Conservation (phyloP, 2,888 invertebrate species). For the Eulithis testata region DNA sequence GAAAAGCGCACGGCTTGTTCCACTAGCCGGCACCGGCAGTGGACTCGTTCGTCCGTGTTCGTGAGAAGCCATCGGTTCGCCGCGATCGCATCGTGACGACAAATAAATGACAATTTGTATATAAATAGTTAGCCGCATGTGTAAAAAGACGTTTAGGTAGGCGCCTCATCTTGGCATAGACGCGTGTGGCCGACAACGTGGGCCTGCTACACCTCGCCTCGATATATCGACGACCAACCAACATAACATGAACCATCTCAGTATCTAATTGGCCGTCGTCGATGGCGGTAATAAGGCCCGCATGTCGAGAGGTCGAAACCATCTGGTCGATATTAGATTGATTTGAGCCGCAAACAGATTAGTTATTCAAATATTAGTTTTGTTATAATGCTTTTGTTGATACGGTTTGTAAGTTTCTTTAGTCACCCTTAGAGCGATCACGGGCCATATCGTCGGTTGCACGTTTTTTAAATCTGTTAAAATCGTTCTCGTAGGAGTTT, state of each 20-base stretch:
- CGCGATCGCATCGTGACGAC: constrained; percentile 79
- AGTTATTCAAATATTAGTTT: constrained; percentile 75
- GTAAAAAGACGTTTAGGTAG: constrained; percentile 72
- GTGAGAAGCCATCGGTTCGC: constrained; percentile 84
- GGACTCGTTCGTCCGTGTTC: constrained; percentile 75
- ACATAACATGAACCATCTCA: constrained; percentile 3
- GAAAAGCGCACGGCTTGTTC: constrained; percentile 81
- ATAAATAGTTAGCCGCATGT: constrained; percentile 83
- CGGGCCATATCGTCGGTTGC: constrained; percentile 54
- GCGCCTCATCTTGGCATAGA: constrained; percentile 59
- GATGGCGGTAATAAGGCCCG: constrained; percentile 49
- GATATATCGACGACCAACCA: constrained; percentile 32
- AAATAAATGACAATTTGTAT: constrained; percentile 73
- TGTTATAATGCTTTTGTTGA: constrained; percentile 74
- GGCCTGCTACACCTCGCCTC: constrained; percentile 35
- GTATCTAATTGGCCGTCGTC: constrained; percentile 36
- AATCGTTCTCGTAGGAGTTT: constrained; percentile 26
- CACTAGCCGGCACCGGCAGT: constrained; percentile 75
- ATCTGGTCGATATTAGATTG: constrained; percentile 83
- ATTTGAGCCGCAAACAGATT: constrained; percentile 77
- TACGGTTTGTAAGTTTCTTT: constrained; percentile 71
- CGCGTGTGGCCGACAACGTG: constrained; percentile 53
- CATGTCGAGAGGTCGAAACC: constrained; percentile 75
- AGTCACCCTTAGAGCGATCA: constrained; percentile 70
- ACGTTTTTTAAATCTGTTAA: constrained; percentile 28